These are phyloP conservation scores for Conchocele bisecta DNA, from an alignment of 2,888 invertebrate species.

Conservation along the genomic window DNA sequence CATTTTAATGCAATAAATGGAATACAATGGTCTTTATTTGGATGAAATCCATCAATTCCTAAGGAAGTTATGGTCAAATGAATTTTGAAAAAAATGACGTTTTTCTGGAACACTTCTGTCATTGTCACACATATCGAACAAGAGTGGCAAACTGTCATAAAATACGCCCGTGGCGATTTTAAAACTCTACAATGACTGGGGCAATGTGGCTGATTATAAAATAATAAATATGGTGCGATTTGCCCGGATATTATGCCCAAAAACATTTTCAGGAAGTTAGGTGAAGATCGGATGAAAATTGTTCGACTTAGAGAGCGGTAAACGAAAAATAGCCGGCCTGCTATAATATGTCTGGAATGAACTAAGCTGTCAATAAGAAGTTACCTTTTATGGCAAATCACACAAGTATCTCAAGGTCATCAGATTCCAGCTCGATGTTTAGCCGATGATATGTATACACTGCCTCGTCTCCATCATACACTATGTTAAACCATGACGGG, in stretches of 20 bases:
- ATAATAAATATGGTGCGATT: too few relatives aligned
- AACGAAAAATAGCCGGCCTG: too few relatives aligned
- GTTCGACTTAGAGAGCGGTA: too few relatives aligned
- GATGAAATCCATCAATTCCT: background rate
- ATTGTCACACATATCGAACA: too few relatives aligned
- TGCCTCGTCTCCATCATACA: background rate
- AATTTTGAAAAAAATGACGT: background rate
- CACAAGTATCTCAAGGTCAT: conserved; percentile 1
- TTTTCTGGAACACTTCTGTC: background rate
- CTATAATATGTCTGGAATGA: too few relatives aligned
- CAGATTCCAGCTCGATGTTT: background rate
- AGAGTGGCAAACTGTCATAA: too few relatives aligned
- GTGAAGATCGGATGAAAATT: too few relatives aligned
- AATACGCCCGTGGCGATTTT: too few relatives aligned
- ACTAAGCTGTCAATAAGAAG: too few relatives aligned
- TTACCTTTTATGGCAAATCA: too few relatives aligned
- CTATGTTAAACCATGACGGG: background rate
- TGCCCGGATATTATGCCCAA: background rate
- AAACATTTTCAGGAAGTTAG: background rate
- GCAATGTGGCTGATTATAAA: too few relatives aligned
- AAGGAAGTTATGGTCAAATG: background rate
- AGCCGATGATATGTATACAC: conserved; percentile 4
- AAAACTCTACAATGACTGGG: too few relatives aligned
- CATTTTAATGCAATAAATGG: conserved; percentile 2
- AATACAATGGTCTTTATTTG: conserved; percentile 5